Conservation (phyloP, 1,140 invertebrate species). For the Drosophila chauvacae region DNA sequence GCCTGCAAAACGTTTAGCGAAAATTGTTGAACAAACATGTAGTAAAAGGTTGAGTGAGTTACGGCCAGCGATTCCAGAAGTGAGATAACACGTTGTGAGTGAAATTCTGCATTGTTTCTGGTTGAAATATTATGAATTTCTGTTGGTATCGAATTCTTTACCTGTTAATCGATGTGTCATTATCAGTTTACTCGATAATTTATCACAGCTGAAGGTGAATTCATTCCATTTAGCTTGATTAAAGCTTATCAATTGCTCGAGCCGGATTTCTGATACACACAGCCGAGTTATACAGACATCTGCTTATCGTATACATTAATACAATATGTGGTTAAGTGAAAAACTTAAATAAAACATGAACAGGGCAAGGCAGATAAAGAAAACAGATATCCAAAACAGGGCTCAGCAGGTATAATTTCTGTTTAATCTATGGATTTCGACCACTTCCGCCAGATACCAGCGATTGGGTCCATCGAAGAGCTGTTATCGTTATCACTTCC, state of each 20-base stretch:
- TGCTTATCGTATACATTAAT: background rate
- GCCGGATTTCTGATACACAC: too few species aligned
- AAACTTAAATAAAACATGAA: slow-evolving; percentile 18
- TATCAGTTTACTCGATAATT: background rate
- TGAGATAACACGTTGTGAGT: slow-evolving; percentile 5
- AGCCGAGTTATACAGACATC: background rate
- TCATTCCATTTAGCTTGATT: background rate
- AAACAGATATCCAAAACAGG: slow-evolving; percentile 18
- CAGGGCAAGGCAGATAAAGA: background rate
- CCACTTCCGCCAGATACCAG: slow-evolving; percentile 17
- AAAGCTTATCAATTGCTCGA: background rate
- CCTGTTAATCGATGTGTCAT: background rate
- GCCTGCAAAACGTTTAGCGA: slow-evolving; percentile 45
- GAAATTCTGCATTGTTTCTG: slow-evolving; percentile 13
- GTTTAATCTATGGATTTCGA: slow-evolving; percentile 4
- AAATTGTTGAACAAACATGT: slow-evolving; percentile 49
- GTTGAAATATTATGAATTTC: slow-evolving; percentile 21
- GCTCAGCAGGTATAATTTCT: slow-evolving; percentile 12
- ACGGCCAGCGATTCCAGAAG: slow-evolving; percentile 1
- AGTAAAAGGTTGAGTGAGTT: slow-evolving; percentile 19
- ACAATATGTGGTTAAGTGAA: background rate
- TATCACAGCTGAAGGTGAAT: background rate
- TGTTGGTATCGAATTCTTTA: background rate
- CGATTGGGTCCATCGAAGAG: slow-evolving; percentile 14
- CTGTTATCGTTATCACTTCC: slow-evolving; percentile 26